phyloP scores from a whole-genome alignment of 1,140 invertebrate genomes.

The Tetragonula clypearis region DNA sequence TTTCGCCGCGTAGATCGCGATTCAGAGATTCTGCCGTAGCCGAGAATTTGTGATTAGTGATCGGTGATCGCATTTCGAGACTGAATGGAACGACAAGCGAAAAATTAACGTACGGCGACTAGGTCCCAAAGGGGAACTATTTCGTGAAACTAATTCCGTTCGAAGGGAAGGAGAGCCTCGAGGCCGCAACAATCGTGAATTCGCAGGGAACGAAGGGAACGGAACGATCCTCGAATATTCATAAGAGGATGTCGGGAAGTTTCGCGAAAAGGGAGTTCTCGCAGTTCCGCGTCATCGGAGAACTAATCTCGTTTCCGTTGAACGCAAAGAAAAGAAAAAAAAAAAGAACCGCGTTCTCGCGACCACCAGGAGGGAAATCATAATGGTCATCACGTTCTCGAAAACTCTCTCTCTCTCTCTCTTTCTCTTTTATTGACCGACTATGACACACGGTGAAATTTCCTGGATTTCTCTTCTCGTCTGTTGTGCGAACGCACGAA shows the following conservation, averaged over 20 bases:
- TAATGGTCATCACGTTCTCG: background rate
- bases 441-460: slow-evolving; percentile 43
- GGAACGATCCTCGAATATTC: slow-evolving; percentile 15
- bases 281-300: background rate
- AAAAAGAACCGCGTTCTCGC: background rate
- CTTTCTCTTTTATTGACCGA: background rate
- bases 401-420: background rate
- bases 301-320: slow-evolving; percentile 10
- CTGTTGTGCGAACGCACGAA: background rate
- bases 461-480: background rate
- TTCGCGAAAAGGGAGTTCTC: background rate
- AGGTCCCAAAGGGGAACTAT: background rate
- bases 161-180: background rate
- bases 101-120: too few relatives aligned
- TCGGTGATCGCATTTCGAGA: too few relatives aligned
- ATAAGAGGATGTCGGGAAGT: slow-evolving; percentile 13
- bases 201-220: background rate
- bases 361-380: background rate
- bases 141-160: background rate
- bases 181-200: background rate
- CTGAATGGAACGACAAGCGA: too few relatives aligned
- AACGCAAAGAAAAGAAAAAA: background rate
- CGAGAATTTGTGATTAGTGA: too few relatives aligned
- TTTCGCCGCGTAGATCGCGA: too few relatives aligned
- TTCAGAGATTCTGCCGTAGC: too few relatives aligned